A percentile compares a stretch with the other conserved stretches of the same genome.
These are phyloP conservation scores for Tinamus major DNA, from an alignment of 2,797 vertebrate genomes.

Conservation along the genomic window DNA sequence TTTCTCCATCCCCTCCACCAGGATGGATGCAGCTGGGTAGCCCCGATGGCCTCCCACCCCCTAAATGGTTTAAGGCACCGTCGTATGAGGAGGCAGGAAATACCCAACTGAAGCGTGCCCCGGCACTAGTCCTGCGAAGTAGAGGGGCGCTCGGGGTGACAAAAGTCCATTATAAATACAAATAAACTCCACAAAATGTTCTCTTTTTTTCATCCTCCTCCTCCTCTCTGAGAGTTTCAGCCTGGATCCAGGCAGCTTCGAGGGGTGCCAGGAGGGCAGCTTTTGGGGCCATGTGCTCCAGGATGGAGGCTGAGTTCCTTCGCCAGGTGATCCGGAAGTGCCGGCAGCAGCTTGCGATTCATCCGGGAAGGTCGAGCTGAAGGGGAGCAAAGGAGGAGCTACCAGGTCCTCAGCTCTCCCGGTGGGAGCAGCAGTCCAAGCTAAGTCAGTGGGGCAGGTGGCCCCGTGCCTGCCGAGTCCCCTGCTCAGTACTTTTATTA, in stretches of 20 bases:
- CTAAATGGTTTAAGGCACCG: slow-evolving; percentile 78
- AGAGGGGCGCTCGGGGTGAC: background rate
- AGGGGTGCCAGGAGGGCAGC: slow-evolving; percentile 9
- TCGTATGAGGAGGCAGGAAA: slow-evolving; percentile 76
- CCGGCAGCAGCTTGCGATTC: background rate
- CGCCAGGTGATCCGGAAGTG: background rate
- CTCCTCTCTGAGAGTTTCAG: background rate
- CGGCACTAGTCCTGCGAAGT: slow-evolving; percentile 20
- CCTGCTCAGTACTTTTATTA: slow-evolving; percentile 64
- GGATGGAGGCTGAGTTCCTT: background rate
- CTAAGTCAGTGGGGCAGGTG: background rate
- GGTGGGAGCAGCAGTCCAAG: background rate
- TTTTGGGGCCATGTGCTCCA: background rate
- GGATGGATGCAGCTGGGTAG: background rate
- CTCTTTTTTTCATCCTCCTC: background rate
- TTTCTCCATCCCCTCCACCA: background rate
- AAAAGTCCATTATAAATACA: slow-evolving; percentile 51
- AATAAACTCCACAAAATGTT: slow-evolving; percentile 33
- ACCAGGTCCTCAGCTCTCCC: background rate
- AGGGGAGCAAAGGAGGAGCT: background rate
- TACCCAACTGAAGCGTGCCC: slow-evolving; percentile 57
- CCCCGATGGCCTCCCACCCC: background rate
- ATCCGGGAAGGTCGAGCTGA: slow-evolving; percentile 5
- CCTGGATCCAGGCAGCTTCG: slow-evolving; percentile 8
- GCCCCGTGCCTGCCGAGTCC: slow-evolving; percentile 38